A percentile compares a stretch with the other conserved stretches of the same genome.
Conservation (phyloP, 2,888 invertebrate species). For the Stenodema calcarata region DNA sequence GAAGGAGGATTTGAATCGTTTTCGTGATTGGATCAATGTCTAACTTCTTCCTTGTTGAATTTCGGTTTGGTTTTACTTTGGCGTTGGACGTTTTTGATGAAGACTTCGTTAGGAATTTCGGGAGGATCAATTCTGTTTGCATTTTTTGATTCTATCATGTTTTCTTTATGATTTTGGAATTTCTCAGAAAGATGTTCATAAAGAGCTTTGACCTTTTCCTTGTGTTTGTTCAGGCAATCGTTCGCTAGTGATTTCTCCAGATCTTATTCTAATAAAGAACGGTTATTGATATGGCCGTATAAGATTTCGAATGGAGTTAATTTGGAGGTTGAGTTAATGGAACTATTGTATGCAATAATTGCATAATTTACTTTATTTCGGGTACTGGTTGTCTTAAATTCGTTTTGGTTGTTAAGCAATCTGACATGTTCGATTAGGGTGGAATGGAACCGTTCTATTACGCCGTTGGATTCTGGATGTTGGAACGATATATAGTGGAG, state of each 20-base stretch:
- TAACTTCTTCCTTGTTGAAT: conserved; percentile 14
- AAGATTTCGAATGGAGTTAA: too few species aligned
- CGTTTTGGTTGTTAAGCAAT: not conserved
- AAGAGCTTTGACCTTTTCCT: not conserved
- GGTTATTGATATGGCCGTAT: too few species aligned
- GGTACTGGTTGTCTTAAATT: conserved; percentile 26
- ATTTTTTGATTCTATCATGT: too few species aligned
- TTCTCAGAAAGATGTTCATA: not conserved
- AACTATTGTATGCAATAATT: too few species aligned
- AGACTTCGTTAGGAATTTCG: not conserved
- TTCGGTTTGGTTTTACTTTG: conserved; percentile 10
- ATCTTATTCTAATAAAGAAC: too few species aligned
- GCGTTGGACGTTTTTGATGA: not conserved
- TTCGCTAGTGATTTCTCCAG: too few species aligned
- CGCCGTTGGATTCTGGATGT: conserved; percentile 18
- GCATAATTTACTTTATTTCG: not conserved
- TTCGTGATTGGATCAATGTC: not conserved
- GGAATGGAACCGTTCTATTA: conserved; percentile 36
- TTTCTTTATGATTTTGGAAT: too few species aligned
- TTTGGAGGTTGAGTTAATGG: too few species aligned
- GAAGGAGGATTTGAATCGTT: not conserved
- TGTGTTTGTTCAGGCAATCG: too few species aligned
- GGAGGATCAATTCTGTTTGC: too few species aligned
- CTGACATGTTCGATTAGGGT: conserved; percentile 31
- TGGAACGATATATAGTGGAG: conserved; percentile 25